Percentiles rank a stretch among this genome's conserved stretches.
phyloP scores from a whole-genome alignment of 2,888 invertebrate species.

The Melieria crassipennis region DNA sequence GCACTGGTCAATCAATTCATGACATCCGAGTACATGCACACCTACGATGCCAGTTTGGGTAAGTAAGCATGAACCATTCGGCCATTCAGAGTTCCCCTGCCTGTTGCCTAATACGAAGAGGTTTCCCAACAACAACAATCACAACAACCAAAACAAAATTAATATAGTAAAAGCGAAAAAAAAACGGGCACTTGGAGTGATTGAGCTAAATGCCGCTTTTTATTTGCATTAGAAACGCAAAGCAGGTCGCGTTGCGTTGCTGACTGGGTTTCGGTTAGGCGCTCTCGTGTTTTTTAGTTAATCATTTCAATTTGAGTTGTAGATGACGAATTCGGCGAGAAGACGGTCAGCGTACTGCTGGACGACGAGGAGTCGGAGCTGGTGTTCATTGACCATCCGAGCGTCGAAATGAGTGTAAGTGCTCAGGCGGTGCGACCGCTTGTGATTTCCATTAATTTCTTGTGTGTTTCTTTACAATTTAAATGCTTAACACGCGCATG shows the following conservation, averaged over 20 bases:
- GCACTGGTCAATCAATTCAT: conserved; percentile 92
- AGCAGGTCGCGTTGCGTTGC: not conserved
- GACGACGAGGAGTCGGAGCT: conserved; percentile 91
- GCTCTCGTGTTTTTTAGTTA: conserved; percentile 57
- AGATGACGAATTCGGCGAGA: conserved; percentile 93
- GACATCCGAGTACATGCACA: conserved; percentile 96
- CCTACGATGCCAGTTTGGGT: conserved; percentile 92
- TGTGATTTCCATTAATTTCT: not conserved
- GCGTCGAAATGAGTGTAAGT: conserved; percentile 91
- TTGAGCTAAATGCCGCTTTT: not conserved
- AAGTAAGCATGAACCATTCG: conserved; percentile 60
- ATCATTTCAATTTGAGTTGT: conserved; percentile 69
- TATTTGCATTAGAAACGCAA: conserved; percentile 3
- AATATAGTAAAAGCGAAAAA: no score
- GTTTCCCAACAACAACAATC: no score
- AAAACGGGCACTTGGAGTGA: no score
- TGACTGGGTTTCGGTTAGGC: conserved; percentile 42
- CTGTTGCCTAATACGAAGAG: no score
- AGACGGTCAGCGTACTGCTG: conserved; percentile 87
- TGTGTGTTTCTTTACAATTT: not conserved
- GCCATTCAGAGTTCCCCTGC: no score
- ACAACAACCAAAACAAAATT: no score
- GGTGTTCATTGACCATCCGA: conserved; percentile 89
- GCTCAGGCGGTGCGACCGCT: not conserved
- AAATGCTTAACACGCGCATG: not conserved